phyloP scores from a whole-genome alignment of 2,888 invertebrate species.

The Chesias legatella region DNA sequence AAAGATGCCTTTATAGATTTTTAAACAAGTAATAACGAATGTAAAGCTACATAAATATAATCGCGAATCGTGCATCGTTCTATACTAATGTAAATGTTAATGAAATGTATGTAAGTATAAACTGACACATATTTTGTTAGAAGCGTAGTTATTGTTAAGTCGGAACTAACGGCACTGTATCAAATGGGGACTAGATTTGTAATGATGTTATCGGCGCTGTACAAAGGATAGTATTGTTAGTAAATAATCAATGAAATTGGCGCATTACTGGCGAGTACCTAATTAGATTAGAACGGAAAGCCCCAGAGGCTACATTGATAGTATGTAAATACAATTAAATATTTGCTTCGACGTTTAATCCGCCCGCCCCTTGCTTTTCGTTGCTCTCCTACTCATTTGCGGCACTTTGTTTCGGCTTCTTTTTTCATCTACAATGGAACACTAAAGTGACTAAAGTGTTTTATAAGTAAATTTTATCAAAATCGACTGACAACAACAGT shows the following conservation, averaged over 20 bases:
- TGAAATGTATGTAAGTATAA: conserved; percentile 68
- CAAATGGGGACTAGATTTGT: conserved; percentile 66
- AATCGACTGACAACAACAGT: conserved; percentile 50
- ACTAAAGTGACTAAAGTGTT: conserved; percentile 26
- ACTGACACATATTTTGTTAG: conserved; percentile 78
- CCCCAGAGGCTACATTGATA: conserved; percentile 66
- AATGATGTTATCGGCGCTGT: conserved; percentile 77
- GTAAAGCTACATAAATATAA: conserved; percentile 54
- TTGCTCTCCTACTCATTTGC: conserved; percentile 61
- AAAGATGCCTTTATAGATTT: conserved; percentile 80
- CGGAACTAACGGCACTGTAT: conserved; percentile 71
- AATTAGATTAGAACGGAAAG: conserved; percentile 75
- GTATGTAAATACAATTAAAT: conserved; percentile 63
- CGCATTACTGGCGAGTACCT: conserved; percentile 81
- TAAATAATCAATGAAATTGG: conserved; percentile 74
- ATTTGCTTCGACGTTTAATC: conserved; percentile 55
- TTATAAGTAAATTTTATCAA: conserved; percentile 31
- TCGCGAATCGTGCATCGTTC: conserved; percentile 72
- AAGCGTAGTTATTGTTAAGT: conserved; percentile 67
- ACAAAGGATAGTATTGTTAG: conserved; percentile 77
- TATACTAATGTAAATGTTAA: conserved; percentile 65
- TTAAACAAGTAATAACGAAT: conserved; percentile 69
- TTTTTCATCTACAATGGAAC: conserved; percentile 37
- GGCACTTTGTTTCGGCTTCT: conserved; percentile 39
- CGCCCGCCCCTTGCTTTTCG: conserved; percentile 62